These are phyloP conservation scores for Liposcelis brunnea DNA, from an alignment of 2,888 invertebrate genomes.

Conservation along the genomic window DNA sequence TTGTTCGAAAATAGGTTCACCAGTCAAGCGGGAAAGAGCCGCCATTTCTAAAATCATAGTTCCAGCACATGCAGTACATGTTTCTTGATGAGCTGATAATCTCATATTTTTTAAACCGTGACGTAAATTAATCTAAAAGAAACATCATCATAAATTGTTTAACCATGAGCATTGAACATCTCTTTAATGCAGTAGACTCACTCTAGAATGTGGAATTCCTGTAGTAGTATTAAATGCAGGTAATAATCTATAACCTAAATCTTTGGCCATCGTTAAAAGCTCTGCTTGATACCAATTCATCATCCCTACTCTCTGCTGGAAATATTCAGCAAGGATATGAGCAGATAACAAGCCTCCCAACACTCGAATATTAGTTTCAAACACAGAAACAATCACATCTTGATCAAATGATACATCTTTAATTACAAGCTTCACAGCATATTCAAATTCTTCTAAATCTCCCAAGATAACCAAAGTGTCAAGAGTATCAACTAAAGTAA, in stretches of 20 bases:
- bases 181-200: conserved; percentile 26
- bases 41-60: conserved; percentile 97
- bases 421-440: conserved; percentile 71
- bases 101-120: conserved; percentile 64
- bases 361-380: conserved; percentile 95
- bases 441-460: conserved; percentile 86
- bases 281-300: conserved; percentile 79
- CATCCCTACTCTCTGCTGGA: conserved; percentile 55
- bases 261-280: conserved; percentile 74
- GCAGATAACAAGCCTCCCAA: conserved; percentile 89
- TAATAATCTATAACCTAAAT: conserved; percentile 75
- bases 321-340: conserved; percentile 69
- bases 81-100: conserved; percentile 62
- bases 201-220: conserved; percentile 91
- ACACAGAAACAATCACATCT: conserved; percentile 90
- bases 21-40: conserved; percentile 80
- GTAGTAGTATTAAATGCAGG: conserved; percentile 98
- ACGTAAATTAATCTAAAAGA: conserved; percentile 53
- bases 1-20: conserved; percentile 81
- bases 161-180: conserved; percentile 4
- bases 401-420: conserved; percentile 79
- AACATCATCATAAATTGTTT: conserved; percentile 1
- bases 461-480: conserved; percentile 86
- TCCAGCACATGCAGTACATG: conserved; percentile 96
- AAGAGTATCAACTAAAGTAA: conserved; percentile 86